These are phyloP conservation scores for Hypselothyrea guttata DNA, from an alignment of 2,888 invertebrate genomes.

Conservation along the genomic window DNA sequence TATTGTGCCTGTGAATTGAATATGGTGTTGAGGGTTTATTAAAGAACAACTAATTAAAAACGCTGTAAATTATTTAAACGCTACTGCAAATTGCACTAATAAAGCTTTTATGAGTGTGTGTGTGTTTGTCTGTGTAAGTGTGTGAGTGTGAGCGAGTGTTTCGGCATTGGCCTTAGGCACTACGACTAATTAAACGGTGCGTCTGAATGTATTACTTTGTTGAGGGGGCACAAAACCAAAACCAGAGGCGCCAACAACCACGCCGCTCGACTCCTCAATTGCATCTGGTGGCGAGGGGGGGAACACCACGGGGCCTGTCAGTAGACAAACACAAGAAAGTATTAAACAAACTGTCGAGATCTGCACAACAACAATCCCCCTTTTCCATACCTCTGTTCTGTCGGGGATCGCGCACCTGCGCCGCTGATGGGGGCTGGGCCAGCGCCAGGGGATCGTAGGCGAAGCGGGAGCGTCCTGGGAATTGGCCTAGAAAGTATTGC, in stretches of 20 bases:
- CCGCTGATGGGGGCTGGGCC: slow-evolving; percentile 59
- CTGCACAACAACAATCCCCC: too few relatives aligned
- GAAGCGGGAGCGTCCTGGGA: slow-evolving; percentile 66
- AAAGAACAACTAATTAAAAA: slow-evolving; percentile 54
- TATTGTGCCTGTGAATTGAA: slow-evolving; percentile 70
- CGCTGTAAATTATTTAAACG: slow-evolving; percentile 44
- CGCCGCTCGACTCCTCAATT: slow-evolving; percentile 89
- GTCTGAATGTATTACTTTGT: slow-evolving; percentile 75
- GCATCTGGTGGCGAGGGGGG: slow-evolving; percentile 87
- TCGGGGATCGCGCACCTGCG: slow-evolving; percentile 79
- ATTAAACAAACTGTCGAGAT: too few relatives aligned
- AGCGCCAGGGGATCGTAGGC: slow-evolving; percentile 72
- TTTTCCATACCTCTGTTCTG: slow-evolving; percentile 83
- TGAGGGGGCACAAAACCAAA: slow-evolving; percentile 92
- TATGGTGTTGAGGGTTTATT: slow-evolving; percentile 46
- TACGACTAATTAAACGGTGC: slow-evolving; percentile 47
- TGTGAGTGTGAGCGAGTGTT: slow-evolving; percentile 25
- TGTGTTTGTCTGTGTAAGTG: slow-evolving; percentile 20
- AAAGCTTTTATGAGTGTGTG: slow-evolving; percentile 63
- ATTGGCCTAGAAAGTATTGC: slow-evolving; percentile 77
- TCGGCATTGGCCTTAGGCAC: slow-evolving; percentile 40
- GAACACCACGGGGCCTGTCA: slow-evolving; percentile 90
- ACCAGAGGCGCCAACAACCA: slow-evolving; percentile 91
- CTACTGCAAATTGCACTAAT: slow-evolving; percentile 73
- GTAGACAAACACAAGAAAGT: background rate